phyloP scores from a whole-genome alignment of 1,140 invertebrate genomes.

The Pinna nobilis region DNA sequence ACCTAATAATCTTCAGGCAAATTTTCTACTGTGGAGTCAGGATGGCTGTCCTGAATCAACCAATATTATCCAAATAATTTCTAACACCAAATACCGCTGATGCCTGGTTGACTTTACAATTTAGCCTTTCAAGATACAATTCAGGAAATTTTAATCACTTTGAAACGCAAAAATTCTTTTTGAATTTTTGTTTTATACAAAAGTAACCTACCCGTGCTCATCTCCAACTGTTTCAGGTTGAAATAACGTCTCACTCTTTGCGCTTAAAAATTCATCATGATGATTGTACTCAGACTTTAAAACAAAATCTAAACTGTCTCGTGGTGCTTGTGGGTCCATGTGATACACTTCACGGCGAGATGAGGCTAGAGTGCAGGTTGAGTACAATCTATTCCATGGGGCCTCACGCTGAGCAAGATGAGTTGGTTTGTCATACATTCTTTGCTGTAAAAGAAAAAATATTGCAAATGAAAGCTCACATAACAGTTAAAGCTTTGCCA shows the following conservation, averaged over 20 bases:
- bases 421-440: constrained; percentile 57
- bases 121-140: no score
- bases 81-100: no score
- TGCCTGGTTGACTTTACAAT: no score
- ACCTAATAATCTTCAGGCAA: no score
- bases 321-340: constrained; percentile 70
- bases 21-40: no score
- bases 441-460: constrained; percentile 54
- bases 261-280: constrained; percentile 69
- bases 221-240: constrained; percentile 71
- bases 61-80: no score
- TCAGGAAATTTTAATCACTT: no score
- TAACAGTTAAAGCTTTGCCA: no score
- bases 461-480: no score
- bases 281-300: constrained; percentile 74
- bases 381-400: constrained; percentile 72
- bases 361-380: constrained; percentile 66
- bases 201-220: constrained; percentile 65
- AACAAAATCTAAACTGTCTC: constrained; percentile 73
- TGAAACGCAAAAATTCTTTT: no score
- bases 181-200: background rate
- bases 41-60: no score
- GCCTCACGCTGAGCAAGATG: constrained; percentile 68
- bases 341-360: constrained; percentile 68
- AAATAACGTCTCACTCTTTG: constrained; percentile 67